Evolutionary conservation across 2,888 invertebrate genomes (phyloP).

Genomic region (Tiphia femorata): DNA sequence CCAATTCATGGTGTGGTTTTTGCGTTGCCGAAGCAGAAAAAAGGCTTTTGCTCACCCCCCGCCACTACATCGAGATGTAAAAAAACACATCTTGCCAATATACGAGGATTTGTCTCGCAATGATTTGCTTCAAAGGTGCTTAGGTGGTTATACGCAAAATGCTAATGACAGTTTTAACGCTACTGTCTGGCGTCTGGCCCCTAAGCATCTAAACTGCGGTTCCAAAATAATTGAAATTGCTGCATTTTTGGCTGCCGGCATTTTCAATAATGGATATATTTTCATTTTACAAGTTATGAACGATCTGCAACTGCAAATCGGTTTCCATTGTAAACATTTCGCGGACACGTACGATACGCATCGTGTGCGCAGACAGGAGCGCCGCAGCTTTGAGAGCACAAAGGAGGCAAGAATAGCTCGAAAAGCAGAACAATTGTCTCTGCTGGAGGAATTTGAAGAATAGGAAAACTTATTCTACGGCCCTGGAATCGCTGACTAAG

Average conservation of each 20-base stretch:
- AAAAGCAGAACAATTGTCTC: too few relatives aligned
- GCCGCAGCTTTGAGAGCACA: not conserved
- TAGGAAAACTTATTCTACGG: too few relatives aligned
- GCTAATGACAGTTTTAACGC: too few relatives aligned
- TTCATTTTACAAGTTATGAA: too few relatives aligned
- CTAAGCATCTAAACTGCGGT: too few relatives aligned
- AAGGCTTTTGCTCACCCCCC: conserved; percentile 18
- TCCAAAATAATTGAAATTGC: conserved; percentile 36
- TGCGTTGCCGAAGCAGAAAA: conserved; percentile 23
- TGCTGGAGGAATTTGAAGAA: too few relatives aligned
- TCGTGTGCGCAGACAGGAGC: not conserved
- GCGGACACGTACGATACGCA: not conserved
- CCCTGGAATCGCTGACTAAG: too few relatives aligned
- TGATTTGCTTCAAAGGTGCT: conserved; percentile 26
- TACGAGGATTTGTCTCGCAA: conserved; percentile 28
- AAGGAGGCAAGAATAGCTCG: not conserved
- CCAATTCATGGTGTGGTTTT: conserved; percentile 43
- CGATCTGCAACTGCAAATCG: not conserved
- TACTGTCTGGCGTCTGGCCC: too few relatives aligned
- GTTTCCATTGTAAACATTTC: not conserved
- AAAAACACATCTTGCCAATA: conserved; percentile 23
- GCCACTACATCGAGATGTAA: conserved; percentile 17
- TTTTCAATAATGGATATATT: conserved; percentile 30
- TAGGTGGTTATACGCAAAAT: conserved; percentile 37
- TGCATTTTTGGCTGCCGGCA: conserved; percentile 30